Evolutionary conservation across 2,797 vertebrate species (phyloP).

Genomic region (Neosilurus mollespiculum): DNA sequence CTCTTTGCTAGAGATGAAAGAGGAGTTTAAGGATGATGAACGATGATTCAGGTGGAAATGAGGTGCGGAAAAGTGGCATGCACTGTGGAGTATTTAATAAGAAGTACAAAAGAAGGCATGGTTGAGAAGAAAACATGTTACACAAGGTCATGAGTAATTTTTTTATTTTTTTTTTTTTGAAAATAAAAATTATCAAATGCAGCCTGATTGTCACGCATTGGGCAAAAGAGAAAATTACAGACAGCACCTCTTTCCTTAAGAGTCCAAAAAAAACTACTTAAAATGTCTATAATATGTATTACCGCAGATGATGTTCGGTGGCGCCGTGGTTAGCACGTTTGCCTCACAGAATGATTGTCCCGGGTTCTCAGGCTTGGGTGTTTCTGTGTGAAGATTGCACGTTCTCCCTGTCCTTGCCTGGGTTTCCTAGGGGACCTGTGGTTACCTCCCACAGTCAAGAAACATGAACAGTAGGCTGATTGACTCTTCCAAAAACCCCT

Average conservation of each 20-base stretch:
- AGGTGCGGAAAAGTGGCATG: not conserved
- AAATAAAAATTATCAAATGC: not conserved
- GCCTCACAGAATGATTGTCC: no score
- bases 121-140: not conserved
- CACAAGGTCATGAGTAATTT: not conserved
- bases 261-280: not conserved
- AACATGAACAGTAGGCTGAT: no score
- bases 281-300: not conserved
- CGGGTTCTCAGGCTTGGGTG: no score
- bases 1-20: conserved; percentile 9
- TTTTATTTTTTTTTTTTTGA: no score
- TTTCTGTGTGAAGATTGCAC: no score
- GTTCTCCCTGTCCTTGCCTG: no score
- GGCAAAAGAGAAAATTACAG: not conserved
- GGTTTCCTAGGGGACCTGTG: no score
- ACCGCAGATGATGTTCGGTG: no score
- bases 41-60: not conserved
- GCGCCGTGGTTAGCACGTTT: no score
- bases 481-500: no score
- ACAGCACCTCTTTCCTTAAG: not conserved
- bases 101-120: not conserved
- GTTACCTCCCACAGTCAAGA: no score
- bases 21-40: not conserved
- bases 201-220: not conserved
- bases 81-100: not conserved